These are phyloP conservation scores for Hormaphis cornu DNA, from an alignment of 1,140 invertebrate genomes.

Conservation along the genomic window DNA sequence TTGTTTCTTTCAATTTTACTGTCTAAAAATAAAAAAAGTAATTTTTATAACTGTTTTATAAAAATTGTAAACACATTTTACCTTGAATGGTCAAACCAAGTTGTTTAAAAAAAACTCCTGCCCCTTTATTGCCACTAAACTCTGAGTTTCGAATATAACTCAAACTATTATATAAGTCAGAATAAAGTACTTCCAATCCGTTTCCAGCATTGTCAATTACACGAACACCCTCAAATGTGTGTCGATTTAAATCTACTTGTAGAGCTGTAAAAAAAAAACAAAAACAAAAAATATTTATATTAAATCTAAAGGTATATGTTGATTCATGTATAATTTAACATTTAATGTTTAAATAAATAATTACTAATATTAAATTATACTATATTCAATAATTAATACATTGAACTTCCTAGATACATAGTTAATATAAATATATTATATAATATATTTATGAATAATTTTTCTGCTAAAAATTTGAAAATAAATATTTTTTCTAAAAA, in stretches of 20 bases:
- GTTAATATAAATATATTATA: too few species aligned
- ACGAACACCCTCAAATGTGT: conserved; percentile 74
- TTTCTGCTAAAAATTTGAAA: too few species aligned
- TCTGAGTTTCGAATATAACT: conserved; percentile 71
- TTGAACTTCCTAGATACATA: too few species aligned
- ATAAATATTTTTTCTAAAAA: too few species aligned
- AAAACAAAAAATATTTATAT: not conserved
- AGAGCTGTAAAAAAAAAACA: conserved; percentile 51
- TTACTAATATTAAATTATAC: too few species aligned
- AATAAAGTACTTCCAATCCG: conserved; percentile 78
- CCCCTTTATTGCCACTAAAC: conserved; percentile 82
- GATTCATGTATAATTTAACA: too few species aligned
- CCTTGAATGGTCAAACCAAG: conserved; percentile 68
- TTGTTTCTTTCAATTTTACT: conserved; percentile 73
- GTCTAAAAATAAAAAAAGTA: conserved; percentile 40
- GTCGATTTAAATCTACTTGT: conserved; percentile 91
- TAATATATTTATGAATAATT: too few species aligned
- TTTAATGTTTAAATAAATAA: too few species aligned
- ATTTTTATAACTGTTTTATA: not conserved
- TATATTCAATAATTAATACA: too few species aligned
- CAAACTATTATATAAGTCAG: conserved; percentile 76
- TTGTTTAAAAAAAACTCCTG: conserved; percentile 81
- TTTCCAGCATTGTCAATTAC: conserved; percentile 75
- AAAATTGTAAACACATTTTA: conserved; percentile 35
- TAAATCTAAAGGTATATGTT: too few species aligned